Evolutionary conservation across 2,888 invertebrate genomes (phyloP).

Genomic region (Xanthorhoe spadicearia): DNA sequence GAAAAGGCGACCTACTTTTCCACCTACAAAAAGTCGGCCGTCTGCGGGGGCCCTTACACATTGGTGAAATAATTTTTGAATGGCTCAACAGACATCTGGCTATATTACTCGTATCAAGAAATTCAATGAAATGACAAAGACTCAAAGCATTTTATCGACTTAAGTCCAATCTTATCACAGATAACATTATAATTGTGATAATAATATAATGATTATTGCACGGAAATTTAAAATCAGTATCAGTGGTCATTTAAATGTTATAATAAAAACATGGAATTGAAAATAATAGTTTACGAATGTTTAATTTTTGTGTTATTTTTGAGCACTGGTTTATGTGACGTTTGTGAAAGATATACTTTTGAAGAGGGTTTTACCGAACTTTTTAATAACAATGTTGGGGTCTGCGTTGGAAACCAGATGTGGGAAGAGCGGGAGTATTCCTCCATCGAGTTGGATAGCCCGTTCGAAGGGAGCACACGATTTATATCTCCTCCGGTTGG

Average conservation of each 20-base stretch:
- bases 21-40: too few relatives aligned
- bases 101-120: too few relatives aligned
- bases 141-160: conserved; percentile 27
- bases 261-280: conserved; percentile 16
- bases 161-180: conserved; percentile 51
- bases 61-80: too few relatives aligned
- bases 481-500: conserved; percentile 48
- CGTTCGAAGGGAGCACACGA: conserved; percentile 45
- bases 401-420: conserved; percentile 42
- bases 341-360: conserved; percentile 59
- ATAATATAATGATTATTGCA: conserved; percentile 43
- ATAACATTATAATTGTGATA: conserved; percentile 48
- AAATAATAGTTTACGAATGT: conserved; percentile 42
- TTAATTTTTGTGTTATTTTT: conserved; percentile 41
- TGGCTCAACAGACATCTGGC: too few relatives aligned
- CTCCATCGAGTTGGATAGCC: conserved; percentile 39
- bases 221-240: conserved; percentile 26
- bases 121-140: conserved; percentile 7
- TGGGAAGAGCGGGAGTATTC: conserved; percentile 54
- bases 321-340: conserved; percentile 48
- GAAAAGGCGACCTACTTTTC: too few relatives aligned
- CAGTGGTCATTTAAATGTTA: conserved; percentile 34
- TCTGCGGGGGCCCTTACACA: too few relatives aligned
- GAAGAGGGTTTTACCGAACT: conserved; percentile 51
- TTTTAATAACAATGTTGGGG: conserved; percentile 48